Conservation (phyloP, 2,113 vertebrate species). For the Bufo gargarizans region DNA sequence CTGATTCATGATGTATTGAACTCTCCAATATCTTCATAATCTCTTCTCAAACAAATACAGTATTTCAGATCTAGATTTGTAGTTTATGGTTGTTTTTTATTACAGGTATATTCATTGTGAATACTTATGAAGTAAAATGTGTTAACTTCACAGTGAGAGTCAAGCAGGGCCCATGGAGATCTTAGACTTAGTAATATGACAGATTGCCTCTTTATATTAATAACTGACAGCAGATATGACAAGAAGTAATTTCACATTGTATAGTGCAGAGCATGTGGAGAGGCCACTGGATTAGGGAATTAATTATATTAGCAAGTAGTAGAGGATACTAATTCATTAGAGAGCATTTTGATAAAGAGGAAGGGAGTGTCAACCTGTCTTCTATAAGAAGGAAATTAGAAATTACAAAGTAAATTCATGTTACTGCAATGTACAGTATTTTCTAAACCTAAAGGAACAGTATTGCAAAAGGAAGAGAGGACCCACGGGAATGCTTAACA, state of each 20-base stretch:
- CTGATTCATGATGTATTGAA: no score
- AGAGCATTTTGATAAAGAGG: slow-evolving; percentile 26
- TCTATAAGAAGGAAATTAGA: background rate
- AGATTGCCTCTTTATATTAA: slow-evolving; percentile 56
- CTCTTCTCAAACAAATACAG: no score
- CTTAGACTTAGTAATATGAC: slow-evolving; percentile 16
- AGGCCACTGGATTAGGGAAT: slow-evolving; percentile 36
- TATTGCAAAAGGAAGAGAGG: no score
- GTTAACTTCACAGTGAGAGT: background rate
- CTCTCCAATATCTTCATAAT: no score
- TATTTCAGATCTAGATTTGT: no score
- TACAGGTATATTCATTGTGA: background rate
- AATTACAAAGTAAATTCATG: background rate
- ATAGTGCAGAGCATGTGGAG: slow-evolving; percentile 32
- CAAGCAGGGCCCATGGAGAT: background rate
- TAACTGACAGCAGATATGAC: slow-evolving; percentile 49
- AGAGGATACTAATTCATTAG: slow-evolving; percentile 23
- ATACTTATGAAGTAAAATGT: background rate
- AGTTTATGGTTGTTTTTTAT: no score
- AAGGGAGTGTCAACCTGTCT: background rate
- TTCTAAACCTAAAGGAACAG: background rate
- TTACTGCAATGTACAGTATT: background rate
- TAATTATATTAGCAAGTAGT: slow-evolving; percentile 46
- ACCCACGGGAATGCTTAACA: no score
- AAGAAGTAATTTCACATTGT: slow-evolving; percentile 49